Evolutionary conservation across 1,140 invertebrate species (phyloP).

Genomic region (Euborellia annulipes): DNA sequence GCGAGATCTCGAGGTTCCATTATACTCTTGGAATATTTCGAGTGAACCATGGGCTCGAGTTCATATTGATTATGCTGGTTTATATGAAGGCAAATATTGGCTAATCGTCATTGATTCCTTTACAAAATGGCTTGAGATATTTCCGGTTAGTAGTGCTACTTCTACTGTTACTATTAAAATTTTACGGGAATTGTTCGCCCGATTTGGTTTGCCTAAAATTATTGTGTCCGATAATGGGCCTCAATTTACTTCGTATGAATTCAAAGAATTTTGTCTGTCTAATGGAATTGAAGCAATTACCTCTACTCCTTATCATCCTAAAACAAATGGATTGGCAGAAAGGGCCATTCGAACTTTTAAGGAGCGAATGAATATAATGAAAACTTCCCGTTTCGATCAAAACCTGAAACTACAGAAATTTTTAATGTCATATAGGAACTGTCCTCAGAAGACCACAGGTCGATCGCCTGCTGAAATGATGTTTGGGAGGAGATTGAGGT

Average conservation of each 20-base stretch:
- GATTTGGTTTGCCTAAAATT: slow-evolving; percentile 21
- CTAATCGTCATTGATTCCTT: slow-evolving; percentile 17
- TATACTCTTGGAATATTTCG: slow-evolving; percentile 20
- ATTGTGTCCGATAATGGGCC: slow-evolving; percentile 26
- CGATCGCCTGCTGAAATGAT: no score
- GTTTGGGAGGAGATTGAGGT: no score
- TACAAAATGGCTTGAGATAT: slow-evolving; percentile 16
- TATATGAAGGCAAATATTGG: slow-evolving; percentile 10
- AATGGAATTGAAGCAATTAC: background rate
- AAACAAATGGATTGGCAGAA: no score
- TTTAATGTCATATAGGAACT: no score
- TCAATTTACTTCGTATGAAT: slow-evolving; percentile 23
- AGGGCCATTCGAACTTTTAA: no score
- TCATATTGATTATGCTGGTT: slow-evolving; percentile 16
- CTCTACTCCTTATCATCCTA: background rate
- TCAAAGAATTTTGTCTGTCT: slow-evolving; percentile 18
- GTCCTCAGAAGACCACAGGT: no score
- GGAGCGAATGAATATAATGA: no score
- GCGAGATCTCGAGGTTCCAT: slow-evolving; percentile 14
- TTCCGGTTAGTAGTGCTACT: slow-evolving; percentile 4
- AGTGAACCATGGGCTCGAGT: slow-evolving; percentile 14
- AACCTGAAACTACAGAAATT: no score
- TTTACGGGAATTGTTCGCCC: slow-evolving; percentile 20
- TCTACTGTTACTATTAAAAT: slow-evolving; percentile 14
- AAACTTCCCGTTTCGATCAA: no score